Base-by-base conservation (phyloP, 2,888 invertebrate species). In the Epiblema foenella region DNA sequence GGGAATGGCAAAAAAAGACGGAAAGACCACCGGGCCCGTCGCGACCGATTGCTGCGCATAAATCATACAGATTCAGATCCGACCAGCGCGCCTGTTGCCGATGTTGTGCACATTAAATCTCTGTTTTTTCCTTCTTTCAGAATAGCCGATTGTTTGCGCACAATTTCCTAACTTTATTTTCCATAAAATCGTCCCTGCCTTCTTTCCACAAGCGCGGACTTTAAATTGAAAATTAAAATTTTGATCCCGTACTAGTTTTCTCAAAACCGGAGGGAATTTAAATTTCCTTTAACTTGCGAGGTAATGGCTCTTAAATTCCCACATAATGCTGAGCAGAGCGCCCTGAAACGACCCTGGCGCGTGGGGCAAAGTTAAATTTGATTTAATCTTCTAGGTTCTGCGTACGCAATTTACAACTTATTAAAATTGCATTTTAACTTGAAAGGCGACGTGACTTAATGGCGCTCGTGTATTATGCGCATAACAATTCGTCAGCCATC, bases 41-140 rank as follows among this genome's bases (percentile, higher is more conserved):
- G 82, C 82, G 17, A 49, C 80, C 86, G 83, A 84, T 85, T 81
- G 83, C 83, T 84, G 79, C 82, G 84, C 85, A 89, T 88, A 88
- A 88, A 89, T 87, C 88, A 88, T 83, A 83, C 81, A 83, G 86
- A 87, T 87, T 88, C 85, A 86, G 87, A 87, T 88, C 82, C 76
- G 67, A 73, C 84, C 81, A 77, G 75, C 77, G 78, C 77, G 79
- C 77, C 83, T 81, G 83, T 80, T 81, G 82, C 78, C 83, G 81
- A 85, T 86, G 84, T 83, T 83, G 75, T 76, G 75, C 75, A 78
- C 81, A 84, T 85, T 85, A 83, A 78, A 79, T 75, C 78, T 66
- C 66, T 69, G 52, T 69, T 64, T 74, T 74, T 75, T 73, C 63
- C 67, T 12, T 75, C 73, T 79, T 77, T 77, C 75, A 74, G 76